Conservation (phyloP, 1,140 invertebrate genomes). For the Dinoponera quadriceps region DNA sequence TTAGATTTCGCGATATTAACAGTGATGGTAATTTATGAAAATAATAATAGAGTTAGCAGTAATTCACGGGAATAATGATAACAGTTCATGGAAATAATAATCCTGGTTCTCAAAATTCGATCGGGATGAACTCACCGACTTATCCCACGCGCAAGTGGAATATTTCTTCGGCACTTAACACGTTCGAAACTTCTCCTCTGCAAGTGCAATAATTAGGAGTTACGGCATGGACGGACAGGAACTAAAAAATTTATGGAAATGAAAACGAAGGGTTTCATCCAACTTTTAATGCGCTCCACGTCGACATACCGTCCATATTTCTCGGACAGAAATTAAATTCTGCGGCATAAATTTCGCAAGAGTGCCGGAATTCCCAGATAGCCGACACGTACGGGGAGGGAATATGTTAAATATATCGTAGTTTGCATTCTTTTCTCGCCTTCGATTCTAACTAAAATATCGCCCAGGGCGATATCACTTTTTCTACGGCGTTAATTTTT, state of each 20-base stretch:
- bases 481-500: constrained; percentile 36
- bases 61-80: not conserved
- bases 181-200: constrained; percentile 27
- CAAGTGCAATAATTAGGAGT: constrained; percentile 37
- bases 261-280: constrained; percentile 39
- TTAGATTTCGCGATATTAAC: not conserved
- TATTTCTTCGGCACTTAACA: constrained; percentile 23
- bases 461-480: not conserved
- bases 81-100: not conserved
- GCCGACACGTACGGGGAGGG: not conserved
- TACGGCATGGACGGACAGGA: constrained; percentile 23
- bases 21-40: not conserved
- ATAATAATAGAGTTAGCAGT: constrained; percentile 6
- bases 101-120: not conserved
- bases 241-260: constrained; percentile 38
- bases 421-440: not conserved
- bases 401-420: constrained; percentile 40
- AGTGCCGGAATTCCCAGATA: constrained; percentile 38
- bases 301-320: constrained; percentile 52
- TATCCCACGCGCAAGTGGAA: not conserved
- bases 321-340: constrained; percentile 47
- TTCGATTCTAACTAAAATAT: not conserved
- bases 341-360: constrained; percentile 45
- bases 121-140: not conserved
- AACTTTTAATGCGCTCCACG: constrained; percentile 47